These are phyloP conservation scores for Polypterus senegalus DNA, from an alignment of 2,113 vertebrate species.

Conservation along the genomic window DNA sequence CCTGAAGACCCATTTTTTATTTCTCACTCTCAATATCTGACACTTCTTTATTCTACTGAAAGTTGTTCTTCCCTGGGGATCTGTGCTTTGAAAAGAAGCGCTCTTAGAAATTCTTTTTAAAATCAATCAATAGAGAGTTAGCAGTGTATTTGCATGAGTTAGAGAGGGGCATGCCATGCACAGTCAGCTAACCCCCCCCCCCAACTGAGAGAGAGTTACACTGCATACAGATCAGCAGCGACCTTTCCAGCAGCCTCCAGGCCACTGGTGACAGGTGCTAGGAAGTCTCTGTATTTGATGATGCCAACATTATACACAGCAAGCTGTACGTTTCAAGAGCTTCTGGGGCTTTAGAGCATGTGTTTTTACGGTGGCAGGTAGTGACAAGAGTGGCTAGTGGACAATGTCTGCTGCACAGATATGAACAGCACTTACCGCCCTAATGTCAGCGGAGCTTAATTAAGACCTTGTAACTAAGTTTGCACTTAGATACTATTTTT, in stretches of 20 bases:
- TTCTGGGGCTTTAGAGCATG: too few relatives aligned
- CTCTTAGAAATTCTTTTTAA: slow-evolving; percentile 19
- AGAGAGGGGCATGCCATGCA: neutral
- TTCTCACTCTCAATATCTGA: slow-evolving; percentile 9
- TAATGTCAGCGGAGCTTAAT: too few relatives aligned
- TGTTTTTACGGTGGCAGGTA: too few relatives aligned
- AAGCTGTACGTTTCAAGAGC: too few relatives aligned
- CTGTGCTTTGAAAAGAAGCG: slow-evolving; percentile 10
- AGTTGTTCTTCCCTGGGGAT: slow-evolving; percentile 8
- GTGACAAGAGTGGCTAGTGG: too few relatives aligned
- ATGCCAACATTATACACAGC: too few relatives aligned
- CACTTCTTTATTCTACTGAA: slow-evolving; percentile 13
- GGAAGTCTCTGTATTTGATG: too few relatives aligned
- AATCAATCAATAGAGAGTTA: slow-evolving; percentile 20
- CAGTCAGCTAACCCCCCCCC: neutral
- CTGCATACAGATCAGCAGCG: neutral
- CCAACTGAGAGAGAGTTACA: neutral
- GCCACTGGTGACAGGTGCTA: too few relatives aligned
- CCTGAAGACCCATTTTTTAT: neutral
- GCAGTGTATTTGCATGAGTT: slow-evolving; percentile 16
- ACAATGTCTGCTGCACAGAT: too few relatives aligned
- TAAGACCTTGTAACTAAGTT: too few relatives aligned
- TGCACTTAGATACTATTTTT: too few relatives aligned
- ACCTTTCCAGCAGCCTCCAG: neutral
- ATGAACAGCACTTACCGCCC: too few relatives aligned